Evolutionary conservation across 1,140 invertebrate species (phyloP), one percentile per base, ranked within the genome.

Genomic region (Drosophila sucinea): DNA sequence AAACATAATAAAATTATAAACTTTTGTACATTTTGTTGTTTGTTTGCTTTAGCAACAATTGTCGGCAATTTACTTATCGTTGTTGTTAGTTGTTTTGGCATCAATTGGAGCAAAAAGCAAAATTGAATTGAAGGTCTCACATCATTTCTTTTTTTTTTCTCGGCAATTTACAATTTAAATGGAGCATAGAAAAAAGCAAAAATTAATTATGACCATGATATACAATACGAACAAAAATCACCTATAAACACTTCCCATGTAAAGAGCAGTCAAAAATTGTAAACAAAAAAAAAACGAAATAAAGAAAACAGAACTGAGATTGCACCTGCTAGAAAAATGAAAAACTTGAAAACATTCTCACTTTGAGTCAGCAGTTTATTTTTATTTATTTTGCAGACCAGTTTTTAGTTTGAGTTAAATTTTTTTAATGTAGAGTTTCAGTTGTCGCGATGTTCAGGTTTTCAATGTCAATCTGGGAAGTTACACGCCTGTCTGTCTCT

Each of bases 381-480:
- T 85, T 67, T 77, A 81, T 77, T 70, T 69, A 58, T 74, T 51
- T 68, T 29, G 60, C 44, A 47, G 74, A 70, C 74, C 67, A 29
- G 74, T 77, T 71, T 76, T 33, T 17, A 17, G 25, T 41, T 62
- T 70, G 47, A 67, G 23, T 72, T 35, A 38, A 30, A 30, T 30
- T 30, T 4, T 38, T 76, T 76, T 76, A 54, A 77, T 62, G 58
- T 76, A 76, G 65, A 32, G 35, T 58, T 41, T 76, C 73, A 54
- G 47, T 55, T 27, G 61, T 60, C 30, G 61, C 32, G 40, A 17
- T 56, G 55, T 35, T 76, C 73, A 23, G 54, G 68, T 87, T 71
- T 87, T 86, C 79, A 86, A 87, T 86, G 79, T 79, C 82, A 86
- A 87, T 86, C 82, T 86, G 44, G 44, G 44, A 25, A 51, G 44